These are phyloP conservation scores for Tachina lurida DNA, from an alignment of 2,888 invertebrate genomes.

Conservation along the genomic window DNA sequence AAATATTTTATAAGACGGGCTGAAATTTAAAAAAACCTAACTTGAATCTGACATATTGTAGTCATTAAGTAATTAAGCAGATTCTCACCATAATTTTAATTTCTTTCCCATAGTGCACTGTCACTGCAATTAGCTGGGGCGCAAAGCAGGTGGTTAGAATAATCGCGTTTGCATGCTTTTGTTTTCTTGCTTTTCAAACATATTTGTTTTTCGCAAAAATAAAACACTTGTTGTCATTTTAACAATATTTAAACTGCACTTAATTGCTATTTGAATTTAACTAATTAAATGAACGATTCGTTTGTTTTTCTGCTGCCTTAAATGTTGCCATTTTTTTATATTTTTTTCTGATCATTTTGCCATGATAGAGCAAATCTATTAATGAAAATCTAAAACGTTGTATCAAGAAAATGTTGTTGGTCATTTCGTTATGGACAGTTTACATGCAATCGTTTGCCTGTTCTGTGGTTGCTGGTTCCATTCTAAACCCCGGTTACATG, in stretches of 20 bases:
- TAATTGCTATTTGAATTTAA: slow-evolving; percentile 67
- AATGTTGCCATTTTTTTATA: slow-evolving; percentile 36
- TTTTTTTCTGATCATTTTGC: slow-evolving; percentile 47
- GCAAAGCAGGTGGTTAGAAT: slow-evolving; percentile 57
- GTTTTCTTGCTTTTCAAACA: slow-evolving; percentile 4
- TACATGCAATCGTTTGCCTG: slow-evolving; percentile 60
- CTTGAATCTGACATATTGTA: too few relatives aligned
- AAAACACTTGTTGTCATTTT: slow-evolving; percentile 68
- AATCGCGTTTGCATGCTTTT: slow-evolving; percentile 58
- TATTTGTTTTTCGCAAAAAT: slow-evolving; percentile 37
- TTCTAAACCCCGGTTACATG: slow-evolving; percentile 12
- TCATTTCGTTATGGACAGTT: slow-evolving; percentile 59
- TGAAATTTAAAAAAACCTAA: too few relatives aligned
- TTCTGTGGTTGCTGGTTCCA: slow-evolving; percentile 15
- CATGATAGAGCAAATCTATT: slow-evolving; percentile 56
- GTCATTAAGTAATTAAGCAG: too few relatives aligned
- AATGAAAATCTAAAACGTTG: slow-evolving; percentile 70
- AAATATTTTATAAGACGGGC: too few relatives aligned
- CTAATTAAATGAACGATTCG: slow-evolving; percentile 69
- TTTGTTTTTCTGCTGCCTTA: slow-evolving; percentile 50
- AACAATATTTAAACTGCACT: slow-evolving; percentile 70
- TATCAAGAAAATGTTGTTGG: slow-evolving; percentile 49
- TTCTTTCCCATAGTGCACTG: slow-evolving; percentile 34
- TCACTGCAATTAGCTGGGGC: slow-evolving; percentile 25
- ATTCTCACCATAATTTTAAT: too few relatives aligned